Conservation (phyloP, 2,113 vertebrate genomes). For the Uropsilus gracilis region DNA sequence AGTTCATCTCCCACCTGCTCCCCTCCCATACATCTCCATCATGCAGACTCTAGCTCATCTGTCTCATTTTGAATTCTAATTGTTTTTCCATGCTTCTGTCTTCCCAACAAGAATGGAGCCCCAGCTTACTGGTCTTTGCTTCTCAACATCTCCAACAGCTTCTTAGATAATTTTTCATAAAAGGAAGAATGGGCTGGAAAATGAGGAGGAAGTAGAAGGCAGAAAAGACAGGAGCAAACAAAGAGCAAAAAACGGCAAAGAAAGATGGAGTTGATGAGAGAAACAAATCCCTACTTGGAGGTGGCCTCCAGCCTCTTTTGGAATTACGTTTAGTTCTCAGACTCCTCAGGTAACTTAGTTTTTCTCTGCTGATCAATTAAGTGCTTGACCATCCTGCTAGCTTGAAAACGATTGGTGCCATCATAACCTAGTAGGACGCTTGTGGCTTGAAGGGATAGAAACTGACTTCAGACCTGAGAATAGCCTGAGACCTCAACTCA, state of each 20-base stretch:
- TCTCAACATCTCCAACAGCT: neutral
- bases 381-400: neutral
- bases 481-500: neutral
- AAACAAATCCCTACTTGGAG: constrained; percentile 21
- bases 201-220: neutral
- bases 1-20: neutral
- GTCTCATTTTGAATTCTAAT: constrained; percentile 39
- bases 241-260: neutral
- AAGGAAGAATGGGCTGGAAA: neutral
- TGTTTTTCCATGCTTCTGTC: neutral
- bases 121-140: neutral
- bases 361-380: neutral
- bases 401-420: neutral
- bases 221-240: neutral
- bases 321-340: neutral
- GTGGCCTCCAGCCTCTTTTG: neutral
- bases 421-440: neutral
- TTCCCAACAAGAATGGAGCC: neutral
- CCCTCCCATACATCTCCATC: neutral
- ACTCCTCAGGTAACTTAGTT: neutral
- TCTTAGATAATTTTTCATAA: constrained; percentile 21
- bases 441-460: neutral
- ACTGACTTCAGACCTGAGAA: neutral
- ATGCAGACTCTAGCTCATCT: neutral
- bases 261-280: neutral